Evolutionary conservation across 2,888 invertebrate genomes (phyloP).

Genomic region (Polyommatus iphigenia): DNA sequence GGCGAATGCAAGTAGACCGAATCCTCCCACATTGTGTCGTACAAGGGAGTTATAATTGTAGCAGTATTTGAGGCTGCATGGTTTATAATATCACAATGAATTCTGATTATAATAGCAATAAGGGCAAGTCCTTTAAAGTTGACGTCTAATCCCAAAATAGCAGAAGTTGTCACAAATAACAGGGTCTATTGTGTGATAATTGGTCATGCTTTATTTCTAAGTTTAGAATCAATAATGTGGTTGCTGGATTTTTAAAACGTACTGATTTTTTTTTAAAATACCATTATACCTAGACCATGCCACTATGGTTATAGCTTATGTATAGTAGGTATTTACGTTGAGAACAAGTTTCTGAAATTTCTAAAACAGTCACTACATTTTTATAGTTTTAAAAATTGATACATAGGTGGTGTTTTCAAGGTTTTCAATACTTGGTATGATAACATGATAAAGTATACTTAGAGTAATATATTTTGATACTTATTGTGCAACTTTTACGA

Average conservation of each 20-base stretch:
- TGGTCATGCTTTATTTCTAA: conserved; percentile 22
- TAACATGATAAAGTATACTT: too few species aligned
- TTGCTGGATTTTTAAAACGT: too few species aligned
- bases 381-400: too few species aligned
- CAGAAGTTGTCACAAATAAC: not conserved
- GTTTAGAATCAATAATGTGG: too few species aligned
- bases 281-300: too few species aligned
- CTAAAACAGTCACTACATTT: too few species aligned
- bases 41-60: conserved; percentile 30
- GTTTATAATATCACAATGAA: conserved; percentile 27
- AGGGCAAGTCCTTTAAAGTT: conserved; percentile 17
- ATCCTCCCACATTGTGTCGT: conserved; percentile 27
- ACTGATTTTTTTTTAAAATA: too few species aligned
- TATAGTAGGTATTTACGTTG: too few species aligned
- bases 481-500: not conserved
- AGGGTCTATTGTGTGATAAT: not conserved
- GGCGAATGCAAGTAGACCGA: conserved; percentile 24
- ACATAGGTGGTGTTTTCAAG: too few species aligned
- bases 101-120: conserved; percentile 30
- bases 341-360: too few species aligned
- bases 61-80: conserved; percentile 5
- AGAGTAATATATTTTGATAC: not conserved
- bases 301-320: too few species aligned
- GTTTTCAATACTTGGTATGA: too few species aligned
- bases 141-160: conserved; percentile 13